Conservation (phyloP, 2,888 invertebrate genomes). For the Lycaena phlaeas region DNA sequence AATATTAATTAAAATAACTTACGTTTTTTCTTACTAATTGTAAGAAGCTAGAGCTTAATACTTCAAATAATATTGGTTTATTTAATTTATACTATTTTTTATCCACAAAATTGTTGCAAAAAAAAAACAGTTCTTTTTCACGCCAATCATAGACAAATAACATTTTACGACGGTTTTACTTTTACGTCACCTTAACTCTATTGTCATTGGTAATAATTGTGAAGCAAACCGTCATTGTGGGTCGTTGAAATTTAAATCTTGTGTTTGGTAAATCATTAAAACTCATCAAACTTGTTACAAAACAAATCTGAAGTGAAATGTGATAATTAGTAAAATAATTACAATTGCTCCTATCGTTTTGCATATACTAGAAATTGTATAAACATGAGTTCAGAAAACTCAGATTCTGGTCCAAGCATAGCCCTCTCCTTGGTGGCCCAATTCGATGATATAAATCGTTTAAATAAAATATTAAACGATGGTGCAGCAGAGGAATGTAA, state of each 20-base stretch:
- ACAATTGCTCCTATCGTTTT: not conserved
- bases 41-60: too few species aligned
- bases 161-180: too few species aligned
- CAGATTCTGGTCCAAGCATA: slow-evolving; percentile 46
- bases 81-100: too few species aligned
- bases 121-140: too few species aligned
- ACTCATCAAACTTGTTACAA: not conserved
- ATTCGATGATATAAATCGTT: slow-evolving; percentile 81
- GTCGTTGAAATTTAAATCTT: slow-evolving; percentile 26
- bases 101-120: too few species aligned
- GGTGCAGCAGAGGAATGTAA: slow-evolving; percentile 80
- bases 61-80: too few species aligned
- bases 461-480: slow-evolving; percentile 76
- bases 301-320: slow-evolving; percentile 21
- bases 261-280: slow-evolving; percentile 11
- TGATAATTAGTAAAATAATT: slow-evolving; percentile 13
- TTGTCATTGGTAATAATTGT: not conserved
- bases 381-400: slow-evolving; percentile 54
- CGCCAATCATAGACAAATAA: too few species aligned
- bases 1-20: too few species aligned
- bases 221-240: slow-evolving; percentile 7
- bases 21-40: too few species aligned
- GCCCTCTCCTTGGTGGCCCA: slow-evolving; percentile 77
- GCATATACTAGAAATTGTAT: not conserved
- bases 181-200: too few species aligned